These are phyloP conservation scores for Syngnathoides biaculeatus DNA, from an alignment of 2,113 vertebrate species.

Conservation along the genomic window DNA sequence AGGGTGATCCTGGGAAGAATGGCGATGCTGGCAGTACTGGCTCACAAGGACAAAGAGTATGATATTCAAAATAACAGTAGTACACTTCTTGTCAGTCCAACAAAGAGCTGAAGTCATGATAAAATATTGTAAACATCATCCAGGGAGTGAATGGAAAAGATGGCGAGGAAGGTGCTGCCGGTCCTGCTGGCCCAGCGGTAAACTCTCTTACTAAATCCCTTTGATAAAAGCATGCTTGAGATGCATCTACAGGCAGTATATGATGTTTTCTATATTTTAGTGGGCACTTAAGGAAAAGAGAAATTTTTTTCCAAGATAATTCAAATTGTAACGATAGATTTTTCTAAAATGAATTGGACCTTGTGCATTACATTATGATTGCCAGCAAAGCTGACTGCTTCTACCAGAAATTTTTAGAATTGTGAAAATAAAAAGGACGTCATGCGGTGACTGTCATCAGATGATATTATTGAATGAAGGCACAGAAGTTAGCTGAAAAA, in stretches of 20 bases:
- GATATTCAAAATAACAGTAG: not conserved
- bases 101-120: not conserved
- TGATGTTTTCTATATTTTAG: too few species aligned
- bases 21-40: slow-evolving; percentile 90
- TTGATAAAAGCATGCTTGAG: not conserved
- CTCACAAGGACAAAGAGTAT: slow-evolving; percentile 85
- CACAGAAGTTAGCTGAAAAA: too few species aligned
- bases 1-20: slow-evolving; percentile 92
- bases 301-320: too few species aligned
- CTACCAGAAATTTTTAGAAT: too few species aligned
- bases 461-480: too few species aligned
- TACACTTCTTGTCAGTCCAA: not conserved
- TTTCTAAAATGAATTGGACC: too few species aligned
- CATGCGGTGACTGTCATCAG: too few species aligned
- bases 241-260: not conserved
- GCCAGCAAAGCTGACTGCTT: too few species aligned
- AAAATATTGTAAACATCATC: slow-evolving; percentile 6
- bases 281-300: too few species aligned
- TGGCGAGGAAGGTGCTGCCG: slow-evolving; percentile 89
- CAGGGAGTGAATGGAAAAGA: slow-evolving; percentile 96
- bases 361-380: too few species aligned
- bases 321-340: too few species aligned
- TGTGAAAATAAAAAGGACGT: too few species aligned
- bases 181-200: slow-evolving; percentile 87
- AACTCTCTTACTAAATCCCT: slow-evolving; percentile 31